phyloP scores from a whole-genome alignment of 1,140 invertebrate species.

The Zaprionus capensis region DNA sequence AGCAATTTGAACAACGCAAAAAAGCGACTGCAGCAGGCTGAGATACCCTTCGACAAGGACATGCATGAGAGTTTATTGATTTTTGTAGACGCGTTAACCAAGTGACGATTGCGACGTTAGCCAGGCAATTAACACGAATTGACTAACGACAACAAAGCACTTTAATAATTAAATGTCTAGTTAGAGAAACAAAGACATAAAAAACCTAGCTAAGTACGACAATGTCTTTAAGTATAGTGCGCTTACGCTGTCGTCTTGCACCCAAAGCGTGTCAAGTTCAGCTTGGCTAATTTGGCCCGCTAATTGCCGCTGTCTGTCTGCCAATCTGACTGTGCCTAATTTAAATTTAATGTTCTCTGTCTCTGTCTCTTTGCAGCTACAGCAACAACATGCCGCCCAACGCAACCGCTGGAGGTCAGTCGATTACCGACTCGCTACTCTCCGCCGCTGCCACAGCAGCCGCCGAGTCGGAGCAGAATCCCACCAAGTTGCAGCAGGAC shows the following conservation, averaged over 20 bases:
- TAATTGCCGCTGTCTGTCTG: constrained; percentile 47
- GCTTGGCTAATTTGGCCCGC: constrained; percentile 47
- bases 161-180: constrained; percentile 7
- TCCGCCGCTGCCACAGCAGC: constrained; percentile 50
- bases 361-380: constrained; percentile 37
- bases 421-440: constrained; percentile 74
- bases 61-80: constrained; percentile 50
- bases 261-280: constrained; percentile 74
- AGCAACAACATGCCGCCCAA: constrained; percentile 81
- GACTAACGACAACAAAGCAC: not conserved
- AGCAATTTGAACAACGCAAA: constrained; percentile 9
- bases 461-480: constrained; percentile 63
- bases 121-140: constrained; percentile 5
- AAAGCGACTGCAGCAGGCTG: constrained; percentile 3
- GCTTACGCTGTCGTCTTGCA: constrained; percentile 10
- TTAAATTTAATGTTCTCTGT: constrained; percentile 21
- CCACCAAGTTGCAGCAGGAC: constrained; percentile 68
- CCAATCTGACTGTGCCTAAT: constrained; percentile 21
- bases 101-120: not conserved
- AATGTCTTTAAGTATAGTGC: not conserved
- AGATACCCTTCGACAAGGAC: constrained; percentile 65
- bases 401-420: constrained; percentile 73
- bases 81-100: constrained; percentile 23
- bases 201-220: constrained; percentile 2
- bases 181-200: constrained; percentile 1